phyloP scores from a whole-genome alignment of 1,140 invertebrate genomes.

The Plutomurus gul region DNA sequence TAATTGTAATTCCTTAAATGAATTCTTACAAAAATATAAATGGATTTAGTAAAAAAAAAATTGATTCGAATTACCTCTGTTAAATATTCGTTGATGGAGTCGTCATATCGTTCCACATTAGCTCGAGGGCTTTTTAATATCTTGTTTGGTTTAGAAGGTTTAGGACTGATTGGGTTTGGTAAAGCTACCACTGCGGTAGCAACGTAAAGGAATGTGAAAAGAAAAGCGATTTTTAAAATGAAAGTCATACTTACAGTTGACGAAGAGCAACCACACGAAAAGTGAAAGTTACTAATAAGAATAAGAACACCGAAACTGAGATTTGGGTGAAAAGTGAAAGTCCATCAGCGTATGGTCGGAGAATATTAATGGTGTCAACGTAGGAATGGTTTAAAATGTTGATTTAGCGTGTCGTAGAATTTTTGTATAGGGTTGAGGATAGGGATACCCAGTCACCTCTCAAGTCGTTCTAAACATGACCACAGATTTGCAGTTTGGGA shows the following conservation, averaged over 20 bases:
- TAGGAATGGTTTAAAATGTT: no score
- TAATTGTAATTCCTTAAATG: no score
- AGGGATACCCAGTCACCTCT: no score
- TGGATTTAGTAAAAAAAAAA: background rate
- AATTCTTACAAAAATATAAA: no score
- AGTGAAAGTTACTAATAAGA: background rate
- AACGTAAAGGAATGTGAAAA: conserved; percentile 5
- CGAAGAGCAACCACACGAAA: background rate
- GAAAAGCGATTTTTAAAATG: background rate
- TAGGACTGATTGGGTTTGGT: conserved; percentile 21
- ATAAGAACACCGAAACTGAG: background rate
- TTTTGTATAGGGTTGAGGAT: no score
- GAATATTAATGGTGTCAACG: no score
- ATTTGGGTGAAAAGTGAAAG: no score
- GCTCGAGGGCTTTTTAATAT: background rate
- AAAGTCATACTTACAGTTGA: background rate
- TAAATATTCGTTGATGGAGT: conserved; percentile 75
- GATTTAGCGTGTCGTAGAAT: no score
- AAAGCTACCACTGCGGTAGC: background rate
- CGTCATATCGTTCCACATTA: conserved; percentile 60
- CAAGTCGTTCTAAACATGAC: no score
- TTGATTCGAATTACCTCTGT: conserved; percentile 71
- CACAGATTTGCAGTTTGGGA: no score
- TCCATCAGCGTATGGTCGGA: no score
- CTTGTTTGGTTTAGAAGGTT: conserved; percentile 37